These are phyloP conservation scores for Anisognathus igniventris DNA, from an alignment of 2,797 vertebrate genomes.

Conservation along the genomic window DNA sequence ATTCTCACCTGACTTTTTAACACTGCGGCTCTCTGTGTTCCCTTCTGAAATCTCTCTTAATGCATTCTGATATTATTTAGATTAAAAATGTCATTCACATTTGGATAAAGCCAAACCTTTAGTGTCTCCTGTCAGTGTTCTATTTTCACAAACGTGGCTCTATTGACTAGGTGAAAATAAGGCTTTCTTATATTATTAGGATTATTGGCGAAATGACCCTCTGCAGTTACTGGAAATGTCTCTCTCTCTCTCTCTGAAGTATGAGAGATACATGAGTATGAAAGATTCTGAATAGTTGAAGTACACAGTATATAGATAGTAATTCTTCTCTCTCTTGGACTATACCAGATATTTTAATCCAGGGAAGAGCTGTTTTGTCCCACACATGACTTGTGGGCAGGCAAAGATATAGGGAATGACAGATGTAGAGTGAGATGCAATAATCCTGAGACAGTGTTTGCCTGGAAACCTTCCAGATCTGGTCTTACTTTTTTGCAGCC, in stretches of 20 bases:
- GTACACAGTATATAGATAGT: not conserved
- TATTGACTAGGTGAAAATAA: not conserved
- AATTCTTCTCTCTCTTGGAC: not conserved
- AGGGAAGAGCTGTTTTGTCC: not conserved
- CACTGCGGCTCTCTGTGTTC: not conserved
- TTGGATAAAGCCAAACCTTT: not conserved
- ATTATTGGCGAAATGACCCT: not conserved
- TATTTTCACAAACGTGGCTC: not conserved
- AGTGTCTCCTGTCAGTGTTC: not conserved
- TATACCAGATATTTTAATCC: not conserved
- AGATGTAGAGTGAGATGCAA: not conserved
- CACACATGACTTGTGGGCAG: not conserved
- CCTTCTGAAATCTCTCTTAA: slow-evolving; percentile 13
- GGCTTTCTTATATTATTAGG: not conserved
- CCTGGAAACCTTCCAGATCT: not conserved
- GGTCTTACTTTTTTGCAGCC: not conserved
- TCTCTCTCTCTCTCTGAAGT: not conserved
- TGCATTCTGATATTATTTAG: slow-evolving; percentile 27
- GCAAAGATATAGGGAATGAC: not conserved
- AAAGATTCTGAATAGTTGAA: not conserved
- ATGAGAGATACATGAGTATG: not conserved
- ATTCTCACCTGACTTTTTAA: slow-evolving; percentile 11
- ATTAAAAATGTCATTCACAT: slow-evolving; percentile 42
- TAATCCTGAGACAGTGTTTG: not conserved
- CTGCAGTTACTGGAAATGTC: not conserved